Base-by-base conservation (phyloP, 2,888 invertebrate species). In the Lithodes maja region DNA sequence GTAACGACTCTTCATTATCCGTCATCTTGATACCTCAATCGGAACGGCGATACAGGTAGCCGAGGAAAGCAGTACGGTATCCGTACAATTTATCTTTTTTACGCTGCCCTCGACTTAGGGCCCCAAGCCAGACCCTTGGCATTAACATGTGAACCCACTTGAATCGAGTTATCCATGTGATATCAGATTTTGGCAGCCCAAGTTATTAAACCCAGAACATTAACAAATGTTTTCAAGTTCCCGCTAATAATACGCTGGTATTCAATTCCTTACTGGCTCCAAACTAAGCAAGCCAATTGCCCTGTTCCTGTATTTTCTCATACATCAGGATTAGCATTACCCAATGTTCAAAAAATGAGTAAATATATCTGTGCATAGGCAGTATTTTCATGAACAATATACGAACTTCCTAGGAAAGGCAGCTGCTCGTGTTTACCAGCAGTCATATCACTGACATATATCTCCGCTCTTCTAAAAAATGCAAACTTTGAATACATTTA, bases 401-500 rank as follows among this genome's bases (percentile, higher is more conserved):
- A 61, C 61, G 12, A 12, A 61, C 5, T 12, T 61, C 12, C 61
- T 7, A 61, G 61, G 61, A 61, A 17, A 71, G 71, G 71, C 71
- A 71, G 71, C 71, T 71, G 71, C 71, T 71, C 71, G 71, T 71
- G 71, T 71, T 71, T 71, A 71, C 71, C 71, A 71, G 71, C 71
- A 12, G 3, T n/a, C n/a, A 5, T n/a, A 5, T 71, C 71, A 71
- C 71, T 12, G 3, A 12, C 5, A 12, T 5, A n/a, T 5, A n/a
- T 71, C 5, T 3, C 15, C 17, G 17, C 3, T 71, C 71, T 71
- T n/a, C 17, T 71, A 71, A 71, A 71, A 71, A 71, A 3, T n/a
- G 3, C 15, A 12, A 61, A 71, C 71, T 71, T 71, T 71, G n/a
- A 71, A 33, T 17, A n/a, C 71, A n/a, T 71, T 2, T n/a, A 17